Evolutionary conservation across 2,888 invertebrate species (phyloP), one percentile per base, ranked within the genome.

Genomic region (Tenthredo amoena): DNA sequence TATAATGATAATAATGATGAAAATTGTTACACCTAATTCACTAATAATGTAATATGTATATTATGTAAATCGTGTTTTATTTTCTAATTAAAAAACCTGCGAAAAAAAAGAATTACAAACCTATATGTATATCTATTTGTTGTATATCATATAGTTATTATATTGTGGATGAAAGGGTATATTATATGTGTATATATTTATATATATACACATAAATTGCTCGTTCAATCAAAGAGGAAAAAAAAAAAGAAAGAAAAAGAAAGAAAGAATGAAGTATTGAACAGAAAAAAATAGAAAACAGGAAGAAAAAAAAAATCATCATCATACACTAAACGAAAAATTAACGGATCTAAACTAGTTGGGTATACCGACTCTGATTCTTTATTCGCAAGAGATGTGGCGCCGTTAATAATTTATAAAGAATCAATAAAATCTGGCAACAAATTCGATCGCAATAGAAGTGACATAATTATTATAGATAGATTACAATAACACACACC

Each of bases 121-220:
- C 74, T 77, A 40, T 21, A 26, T 26, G 12, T 26, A 21, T 21
- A 21, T 62, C 7, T 58, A 62, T 62, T 37, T 40, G 9, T 18
- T 72, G 71, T 72, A n/a, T 72, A 72, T 72, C 37, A 71, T 83
- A 71, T 62, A 77, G 31, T 84, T 12, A 21, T 74, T 77, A 84
- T 89, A 90, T 91, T 90, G 90, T 88, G 88, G 89, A 86, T 89
- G 88, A 87, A 88, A 88, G 88, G 88, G 84, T 87, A 65, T 71
- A 12, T 65, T 72, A 84, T 40, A 83, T 62, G 85, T 82, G 76
- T 21, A 76, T 50, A 65, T 55, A 84, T 58, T 74, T 84, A 68
- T 55, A 84, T 58, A 77, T 84, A 68, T 79, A 26, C 86, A 83
- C 21, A 77, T 83, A 43, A 86, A 62, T 62, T 12, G 62, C 26